phyloP scores from a whole-genome alignment of 2,888 invertebrate genomes.

The Julus scandinavius region DNA sequence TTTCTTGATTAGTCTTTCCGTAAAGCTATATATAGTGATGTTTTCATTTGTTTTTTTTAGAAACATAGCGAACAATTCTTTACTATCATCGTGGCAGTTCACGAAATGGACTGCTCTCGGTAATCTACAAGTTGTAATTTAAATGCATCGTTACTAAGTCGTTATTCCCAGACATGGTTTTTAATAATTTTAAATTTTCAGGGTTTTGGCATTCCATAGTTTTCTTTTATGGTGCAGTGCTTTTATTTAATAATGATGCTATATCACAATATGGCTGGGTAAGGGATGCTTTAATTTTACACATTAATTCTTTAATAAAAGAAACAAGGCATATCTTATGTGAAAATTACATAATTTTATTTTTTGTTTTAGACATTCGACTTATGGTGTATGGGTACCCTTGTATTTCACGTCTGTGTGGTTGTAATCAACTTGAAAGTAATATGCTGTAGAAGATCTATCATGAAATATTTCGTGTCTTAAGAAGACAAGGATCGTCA shows the following conservation, averaged over 20 bases:
- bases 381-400: constrained; percentile 71
- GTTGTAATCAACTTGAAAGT: constrained; percentile 72
- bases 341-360: neutral
- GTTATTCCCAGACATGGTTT: neutral
- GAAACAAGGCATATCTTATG: neutral
- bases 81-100: constrained; percentile 74
- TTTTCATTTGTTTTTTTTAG: constrained; percentile 60
- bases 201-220: constrained; percentile 75
- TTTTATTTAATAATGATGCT: constrained; percentile 57
- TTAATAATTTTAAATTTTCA: constrained; percentile 59
- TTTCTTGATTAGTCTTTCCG: neutral
- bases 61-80: constrained; percentile 69
- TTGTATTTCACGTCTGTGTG: constrained; percentile 71
- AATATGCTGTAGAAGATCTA: neutral
- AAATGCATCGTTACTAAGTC: neutral
- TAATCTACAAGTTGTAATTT: constrained; percentile 58
- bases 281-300: neutral
- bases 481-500: too few species aligned
- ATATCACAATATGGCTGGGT: constrained; percentile 41
- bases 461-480: neutral
- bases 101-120: constrained; percentile 72
- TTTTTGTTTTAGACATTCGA: constrained; percentile 52
- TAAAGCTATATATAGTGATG: constrained; percentile 13
- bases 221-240: constrained; percentile 71
- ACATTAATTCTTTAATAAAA: neutral